A percentile compares a stretch with the other conserved stretches of the same genome.
phyloP scores from a whole-genome alignment of 2,888 invertebrate species.

The Dexiosoma caninum region DNA sequence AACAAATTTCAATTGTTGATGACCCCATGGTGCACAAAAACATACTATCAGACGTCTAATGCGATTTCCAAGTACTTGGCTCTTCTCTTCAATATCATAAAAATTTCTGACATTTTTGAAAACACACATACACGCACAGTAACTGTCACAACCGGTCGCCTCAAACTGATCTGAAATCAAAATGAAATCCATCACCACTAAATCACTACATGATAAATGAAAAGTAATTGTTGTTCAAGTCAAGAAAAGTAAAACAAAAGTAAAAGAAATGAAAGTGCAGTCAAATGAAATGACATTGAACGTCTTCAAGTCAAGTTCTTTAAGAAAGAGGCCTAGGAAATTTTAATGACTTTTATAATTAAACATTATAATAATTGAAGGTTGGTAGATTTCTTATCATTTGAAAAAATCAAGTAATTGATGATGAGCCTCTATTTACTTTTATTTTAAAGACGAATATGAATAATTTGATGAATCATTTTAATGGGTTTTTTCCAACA shows the following conservation, averaged over 20 bases:
- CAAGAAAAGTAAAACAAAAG: not conserved
- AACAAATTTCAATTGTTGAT: not conserved
- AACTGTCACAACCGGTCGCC: constrained; percentile 1
- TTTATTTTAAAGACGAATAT: not conserved
- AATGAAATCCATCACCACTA: constrained; percentile 25
- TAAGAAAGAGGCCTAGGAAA: not conserved
- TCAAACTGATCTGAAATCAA: constrained; percentile 2
- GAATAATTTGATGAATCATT: not conserved
- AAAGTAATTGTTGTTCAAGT: not conserved
- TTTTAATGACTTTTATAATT: no score
- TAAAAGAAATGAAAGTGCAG: not conserved
- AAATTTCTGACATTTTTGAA: constrained; percentile 13
- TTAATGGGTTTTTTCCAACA: no score
- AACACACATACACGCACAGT: constrained; percentile 29
- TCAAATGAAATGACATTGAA: constrained; percentile 5
- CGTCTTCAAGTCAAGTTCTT: not conserved
- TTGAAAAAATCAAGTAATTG: not conserved
- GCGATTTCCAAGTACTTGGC: not conserved
- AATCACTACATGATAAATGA: not conserved
- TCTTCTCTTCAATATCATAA: no score
- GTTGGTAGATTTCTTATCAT: not conserved
- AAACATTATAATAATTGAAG: not conserved
- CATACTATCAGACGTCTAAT: constrained; percentile 7
- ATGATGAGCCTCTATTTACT: not conserved
- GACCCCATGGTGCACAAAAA: not conserved